Evolutionary conservation across 2,888 invertebrate genomes (phyloP), one percentile per base, ranked within the genome.

Genomic region (Phyllotreta striolata): DNA sequence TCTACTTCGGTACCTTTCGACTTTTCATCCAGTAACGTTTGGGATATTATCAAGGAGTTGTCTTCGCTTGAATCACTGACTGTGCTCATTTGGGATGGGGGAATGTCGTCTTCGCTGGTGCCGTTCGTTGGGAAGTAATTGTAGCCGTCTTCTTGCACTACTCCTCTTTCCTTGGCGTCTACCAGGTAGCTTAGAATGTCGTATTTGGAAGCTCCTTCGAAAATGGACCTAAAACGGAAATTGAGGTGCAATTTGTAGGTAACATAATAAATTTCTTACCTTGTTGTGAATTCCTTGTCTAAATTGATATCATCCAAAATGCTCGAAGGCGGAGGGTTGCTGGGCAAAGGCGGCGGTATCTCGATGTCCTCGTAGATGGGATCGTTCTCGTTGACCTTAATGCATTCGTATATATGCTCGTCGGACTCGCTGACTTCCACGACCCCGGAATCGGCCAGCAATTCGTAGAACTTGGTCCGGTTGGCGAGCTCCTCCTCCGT

Each of bases 161-260:
- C 86, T 4, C 90, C 90, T 68, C 90, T 84, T 80, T 91, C 91
- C 82, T 92, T 91, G 65, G 93, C 92, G 79, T 93, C 94, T 66
- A 95, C 94, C 68, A 96, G 84, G 77, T 95, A 95, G 65, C 92
- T 93, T 55, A 96, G 84, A 74, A 96, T 92, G 76, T 96, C 95
- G 75, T 94, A 93, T 79, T 94, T 94, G 9, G 93, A 92, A 63
- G 91, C 91, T 55, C 92, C 89, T 82, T 91, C 88, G 82, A 92
- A 91, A 77, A 90, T 90, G 52, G 90, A 90, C 69, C 82, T 82
- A 63, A 47, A 76, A 75, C 13, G 58, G 51, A 38, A 56, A 41
- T 5, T 34, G 8, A 49, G 0, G 9, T 10, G 37, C 35, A 43
- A 51, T 44, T 44, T 10, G 14, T 4, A 44, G 14, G 10, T 40